Conservation (phyloP, 2,113 vertebrate species). For the Chaetodon auriga region DNA sequence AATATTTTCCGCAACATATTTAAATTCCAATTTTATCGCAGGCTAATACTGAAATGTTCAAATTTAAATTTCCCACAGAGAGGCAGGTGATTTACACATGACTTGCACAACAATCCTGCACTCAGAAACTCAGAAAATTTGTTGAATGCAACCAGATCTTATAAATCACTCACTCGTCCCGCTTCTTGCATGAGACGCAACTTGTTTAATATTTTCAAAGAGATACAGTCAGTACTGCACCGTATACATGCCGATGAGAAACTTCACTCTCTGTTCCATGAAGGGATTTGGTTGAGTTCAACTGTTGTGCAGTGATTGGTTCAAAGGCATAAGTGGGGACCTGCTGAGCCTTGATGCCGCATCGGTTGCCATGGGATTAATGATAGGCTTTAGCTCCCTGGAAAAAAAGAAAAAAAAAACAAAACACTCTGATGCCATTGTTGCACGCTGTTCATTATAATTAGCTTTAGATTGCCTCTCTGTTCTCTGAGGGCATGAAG, state of each 20-base stretch:
- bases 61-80: background rate
- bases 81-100: background rate
- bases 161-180: background rate
- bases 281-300: slow-evolving; percentile 6
- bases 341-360: slow-evolving; percentile 50
- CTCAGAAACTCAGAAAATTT: background rate
- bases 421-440: slow-evolving; percentile 57
- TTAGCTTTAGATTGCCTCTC: slow-evolving; percentile 73
- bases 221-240: too few species aligned
- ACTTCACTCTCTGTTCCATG: background rate
- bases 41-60: background rate
- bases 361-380: slow-evolving; percentile 79
- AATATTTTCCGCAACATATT: too few species aligned
- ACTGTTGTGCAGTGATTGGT: slow-evolving; percentile 22
- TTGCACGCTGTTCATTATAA: slow-evolving; percentile 79
- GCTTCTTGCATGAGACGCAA: background rate
- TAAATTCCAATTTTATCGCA: background rate
- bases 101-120: background rate
- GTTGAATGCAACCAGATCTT: background rate
- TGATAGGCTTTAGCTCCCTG: slow-evolving; percentile 54
- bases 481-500: slow-evolving; percentile 55
- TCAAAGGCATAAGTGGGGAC: slow-evolving; percentile 20
- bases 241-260: background rate
- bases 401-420: slow-evolving; percentile 2
- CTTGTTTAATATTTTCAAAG: background rate